phyloP scores from a whole-genome alignment of 2,888 invertebrate species.

The Megalurothrips usitatus region DNA sequence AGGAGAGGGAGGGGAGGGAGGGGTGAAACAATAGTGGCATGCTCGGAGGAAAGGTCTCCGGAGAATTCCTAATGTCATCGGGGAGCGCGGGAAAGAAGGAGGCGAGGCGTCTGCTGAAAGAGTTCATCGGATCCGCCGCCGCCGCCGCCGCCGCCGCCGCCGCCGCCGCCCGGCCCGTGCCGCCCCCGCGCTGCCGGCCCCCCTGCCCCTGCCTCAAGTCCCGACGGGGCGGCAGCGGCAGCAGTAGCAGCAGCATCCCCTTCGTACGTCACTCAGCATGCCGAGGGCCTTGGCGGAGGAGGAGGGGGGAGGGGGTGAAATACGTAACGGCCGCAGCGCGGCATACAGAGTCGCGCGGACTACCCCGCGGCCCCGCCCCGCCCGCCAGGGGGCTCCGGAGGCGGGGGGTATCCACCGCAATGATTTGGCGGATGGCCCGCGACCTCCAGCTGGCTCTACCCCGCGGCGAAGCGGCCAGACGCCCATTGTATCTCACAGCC shows the following conservation, averaged over 20 bases:
- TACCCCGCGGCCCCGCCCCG: not conserved
- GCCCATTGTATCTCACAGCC: too few species aligned
- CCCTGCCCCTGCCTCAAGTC: not conserved
- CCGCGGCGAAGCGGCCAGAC: too few species aligned
- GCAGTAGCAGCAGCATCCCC: not conserved
- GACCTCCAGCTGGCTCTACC: not conserved
- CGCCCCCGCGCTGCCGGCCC: not conserved
- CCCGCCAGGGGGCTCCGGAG: not conserved
- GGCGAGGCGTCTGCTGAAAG: too few species aligned
- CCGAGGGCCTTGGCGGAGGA: too few species aligned
- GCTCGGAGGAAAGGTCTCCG: not conserved
- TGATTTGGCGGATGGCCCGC: not conserved
- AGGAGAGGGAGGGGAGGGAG: too few species aligned
- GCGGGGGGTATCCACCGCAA: too few species aligned
- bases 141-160: not conserved
- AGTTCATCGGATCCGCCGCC: not conserved
- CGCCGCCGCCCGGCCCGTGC: not conserved
- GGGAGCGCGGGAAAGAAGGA: not conserved
- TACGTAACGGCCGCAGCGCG: not conserved
- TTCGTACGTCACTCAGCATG: too few species aligned
- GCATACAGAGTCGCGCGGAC: not conserved
- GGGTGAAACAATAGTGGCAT: not conserved
- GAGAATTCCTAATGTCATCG: conserved; percentile 9
- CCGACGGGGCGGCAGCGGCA: not conserved
- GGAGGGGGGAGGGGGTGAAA: too few species aligned